Base-by-base conservation (phyloP, 2,888 invertebrate species). In the Dyspetes luteomarginatus region DNA sequence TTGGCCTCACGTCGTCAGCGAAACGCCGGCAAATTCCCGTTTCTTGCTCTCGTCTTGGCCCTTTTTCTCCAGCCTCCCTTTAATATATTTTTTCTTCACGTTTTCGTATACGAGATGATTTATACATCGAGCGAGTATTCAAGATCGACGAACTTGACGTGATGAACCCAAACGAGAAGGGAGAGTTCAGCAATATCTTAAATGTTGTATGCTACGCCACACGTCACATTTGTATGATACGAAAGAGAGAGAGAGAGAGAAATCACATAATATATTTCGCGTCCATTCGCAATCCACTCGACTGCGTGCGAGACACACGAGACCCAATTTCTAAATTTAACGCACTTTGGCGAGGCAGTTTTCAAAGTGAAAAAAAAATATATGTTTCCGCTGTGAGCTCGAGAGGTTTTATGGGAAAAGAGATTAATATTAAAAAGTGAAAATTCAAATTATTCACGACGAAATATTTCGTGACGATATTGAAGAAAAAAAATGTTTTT, bases 1-100 rank as follows among this genome's bases (percentile, higher is more conserved):
- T 90, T 88, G 88, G 88, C 87, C 88, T 87, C 85, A 85, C 86
- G 43, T 74, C 43, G 64, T 69, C 78, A 68, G 68, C 36, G 82
- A 84, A 83, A 83, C 82, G 77, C 72, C 75, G 82, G 36, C 62
- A 82, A 85, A 78, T 85, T 75, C 71, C 56, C 78, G 74, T 68
- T 81, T 36, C 75, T 50, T 19, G 64, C 15, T 64, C 73, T 19
- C 64, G 72, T 79, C 80, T 78, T 81, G 83, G 85, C 84, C 87
- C 85, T 85, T 85, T 87, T 84, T 83, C 86, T 5, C 55, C 15
- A 3, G 28, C 17, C 48, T 17, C 24, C 52, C 30, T 36, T 60
- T 41, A 22, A 65, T 72, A 58, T n/a, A 55, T 52, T 36, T 56
- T 55, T 24, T 52, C 62, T 26, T 17, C 30, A 15, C 36, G 9